A percentile compares a stretch with the other conserved stretches of the same genome.
Evolutionary conservation across 2,888 invertebrate genomes (phyloP).

Genomic region (Sinodicranocentrus sp.): DNA sequence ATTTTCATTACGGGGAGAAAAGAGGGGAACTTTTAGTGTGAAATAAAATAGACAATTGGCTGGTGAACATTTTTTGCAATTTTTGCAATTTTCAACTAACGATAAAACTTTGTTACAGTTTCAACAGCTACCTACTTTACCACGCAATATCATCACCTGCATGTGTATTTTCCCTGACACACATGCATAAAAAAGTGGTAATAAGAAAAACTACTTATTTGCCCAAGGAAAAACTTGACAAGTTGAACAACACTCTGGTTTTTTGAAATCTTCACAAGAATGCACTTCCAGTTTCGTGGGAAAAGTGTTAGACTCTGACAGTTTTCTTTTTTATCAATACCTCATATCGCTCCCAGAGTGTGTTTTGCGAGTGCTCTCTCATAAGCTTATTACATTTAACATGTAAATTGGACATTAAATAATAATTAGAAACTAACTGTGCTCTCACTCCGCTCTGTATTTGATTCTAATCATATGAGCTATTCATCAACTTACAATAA

Average conservation of each 20-base stretch:
- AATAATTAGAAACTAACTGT: slow-evolving; percentile 56
- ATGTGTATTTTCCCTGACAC: too few species aligned
- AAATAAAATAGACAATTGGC: too few species aligned
- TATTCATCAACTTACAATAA: slow-evolving; percentile 20
- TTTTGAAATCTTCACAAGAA: not conserved
- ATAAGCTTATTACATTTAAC: not conserved
- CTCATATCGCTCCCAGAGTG: slow-evolving; percentile 1
- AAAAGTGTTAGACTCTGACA: slow-evolving; percentile 25
- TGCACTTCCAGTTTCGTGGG: slow-evolving; percentile 60
- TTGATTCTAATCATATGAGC: slow-evolving; percentile 36
- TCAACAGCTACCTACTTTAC: too few species aligned
- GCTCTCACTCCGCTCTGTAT: slow-evolving; percentile 40
- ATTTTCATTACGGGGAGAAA: too few species aligned
- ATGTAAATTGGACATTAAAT: slow-evolving; percentile 39
- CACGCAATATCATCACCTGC: too few species aligned
- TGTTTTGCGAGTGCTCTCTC: not conserved
- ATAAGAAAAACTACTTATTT: too few species aligned
- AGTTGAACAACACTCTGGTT: too few species aligned
- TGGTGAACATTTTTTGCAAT: too few species aligned
- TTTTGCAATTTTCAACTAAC: not conserved
- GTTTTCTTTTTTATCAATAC: not conserved
- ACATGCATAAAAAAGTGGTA: not conserved
- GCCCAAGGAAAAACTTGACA: too few species aligned
- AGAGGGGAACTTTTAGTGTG: too few species aligned
- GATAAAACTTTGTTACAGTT: not conserved